Conservation (phyloP, 2,797 vertebrate genomes). For the Melanitta fusca region DNA sequence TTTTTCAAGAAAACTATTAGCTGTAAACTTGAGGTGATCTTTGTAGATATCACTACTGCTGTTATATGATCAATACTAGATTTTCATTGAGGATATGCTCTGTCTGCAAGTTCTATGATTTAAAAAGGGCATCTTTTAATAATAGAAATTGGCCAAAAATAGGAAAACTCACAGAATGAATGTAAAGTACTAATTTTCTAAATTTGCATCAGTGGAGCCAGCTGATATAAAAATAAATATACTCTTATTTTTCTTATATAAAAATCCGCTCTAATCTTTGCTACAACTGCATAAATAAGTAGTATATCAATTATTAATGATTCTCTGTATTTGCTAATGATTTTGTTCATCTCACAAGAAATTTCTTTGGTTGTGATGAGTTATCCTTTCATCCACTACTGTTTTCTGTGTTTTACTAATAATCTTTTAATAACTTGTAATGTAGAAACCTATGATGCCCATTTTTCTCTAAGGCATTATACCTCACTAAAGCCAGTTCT, state of each 20-base stretch:
- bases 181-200: background rate
- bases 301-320: background rate
- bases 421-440: background rate
- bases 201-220: background rate
- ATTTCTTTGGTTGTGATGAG: background rate
- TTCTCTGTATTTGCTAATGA: background rate
- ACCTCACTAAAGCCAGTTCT: background rate
- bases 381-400: background rate
- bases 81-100: background rate
- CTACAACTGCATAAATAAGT: background rate
- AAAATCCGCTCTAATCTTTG: background rate
- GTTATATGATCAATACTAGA: background rate
- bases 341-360: background rate
- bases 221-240: background rate
- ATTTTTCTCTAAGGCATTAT: background rate
- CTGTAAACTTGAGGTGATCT: background rate
- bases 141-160: background rate
- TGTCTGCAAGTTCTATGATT: background rate
- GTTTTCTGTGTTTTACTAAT: background rate
- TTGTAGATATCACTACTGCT: background rate
- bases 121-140: background rate
- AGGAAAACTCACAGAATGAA: background rate
- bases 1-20: background rate
- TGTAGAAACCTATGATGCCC: background rate
- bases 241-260: slow-evolving; percentile 5